These are phyloP conservation scores for Euproctis similis DNA, from an alignment of 2,888 invertebrate species.

Conservation along the genomic window DNA sequence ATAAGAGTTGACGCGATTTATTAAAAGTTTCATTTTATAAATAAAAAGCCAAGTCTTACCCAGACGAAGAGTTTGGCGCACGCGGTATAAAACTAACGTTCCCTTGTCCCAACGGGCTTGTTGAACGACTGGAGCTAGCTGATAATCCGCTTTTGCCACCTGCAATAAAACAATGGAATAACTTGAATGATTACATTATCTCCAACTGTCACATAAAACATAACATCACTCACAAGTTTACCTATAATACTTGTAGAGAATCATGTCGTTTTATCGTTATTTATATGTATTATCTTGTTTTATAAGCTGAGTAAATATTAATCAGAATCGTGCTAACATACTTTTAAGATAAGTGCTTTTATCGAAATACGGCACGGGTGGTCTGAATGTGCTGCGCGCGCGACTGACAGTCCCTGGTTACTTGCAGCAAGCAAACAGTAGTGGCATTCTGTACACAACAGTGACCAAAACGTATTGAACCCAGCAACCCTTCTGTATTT, in stretches of 20 bases:
- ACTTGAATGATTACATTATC: constrained; percentile 16
- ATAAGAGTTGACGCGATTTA: constrained; percentile 8
- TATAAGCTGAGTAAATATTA: constrained; percentile 39
- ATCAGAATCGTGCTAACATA: constrained; percentile 35
- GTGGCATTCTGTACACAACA: constrained; percentile 21
- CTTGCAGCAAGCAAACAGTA: constrained; percentile 30
- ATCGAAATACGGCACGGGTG: constrained; percentile 52
- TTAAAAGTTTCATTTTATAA: constrained; percentile 4
- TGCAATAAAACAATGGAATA: constrained; percentile 34
- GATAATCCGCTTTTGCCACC: constrained; percentile 66
- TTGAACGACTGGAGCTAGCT: constrained; percentile 77
- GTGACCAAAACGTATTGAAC: constrained; percentile 33
- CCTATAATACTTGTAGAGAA: not conserved
- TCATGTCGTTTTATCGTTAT: not conserved
- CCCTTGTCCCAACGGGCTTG: constrained; percentile 71
- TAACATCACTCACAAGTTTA: not conserved
- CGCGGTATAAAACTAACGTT: constrained; percentile 67
- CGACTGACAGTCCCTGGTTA: constrained; percentile 31
- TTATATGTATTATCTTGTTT: constrained; percentile 9
- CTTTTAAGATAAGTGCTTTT: constrained; percentile 41
- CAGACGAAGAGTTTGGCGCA: constrained; percentile 76
- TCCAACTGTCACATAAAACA: not conserved
- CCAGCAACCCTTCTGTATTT: constrained; percentile 32
- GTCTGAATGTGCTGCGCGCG: constrained; percentile 41
- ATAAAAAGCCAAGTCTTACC: constrained; percentile 37